phyloP scores from a whole-genome alignment of 1,140 invertebrate species.

The Euura lappo region DNA sequence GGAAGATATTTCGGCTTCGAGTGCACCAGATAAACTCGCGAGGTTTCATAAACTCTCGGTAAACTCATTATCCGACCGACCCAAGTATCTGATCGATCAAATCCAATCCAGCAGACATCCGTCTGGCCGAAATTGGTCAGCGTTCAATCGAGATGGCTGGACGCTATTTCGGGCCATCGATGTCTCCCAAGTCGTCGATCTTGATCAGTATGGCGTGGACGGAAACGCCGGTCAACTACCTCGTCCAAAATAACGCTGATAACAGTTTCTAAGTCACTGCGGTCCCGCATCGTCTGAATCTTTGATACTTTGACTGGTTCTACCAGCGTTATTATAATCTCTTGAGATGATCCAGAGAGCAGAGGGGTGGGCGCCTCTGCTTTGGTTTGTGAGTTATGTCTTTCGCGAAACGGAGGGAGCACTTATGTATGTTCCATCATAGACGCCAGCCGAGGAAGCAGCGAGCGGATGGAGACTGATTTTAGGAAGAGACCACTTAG shows the following conservation, averaged over 20 bases:
- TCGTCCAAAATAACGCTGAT: background rate
- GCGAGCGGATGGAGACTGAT: background rate
- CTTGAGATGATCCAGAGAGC: too few relatives aligned
- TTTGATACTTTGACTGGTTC: too few relatives aligned
- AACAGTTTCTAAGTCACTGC: background rate
- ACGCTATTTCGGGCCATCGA: background rate
- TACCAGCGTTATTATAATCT: too few relatives aligned
- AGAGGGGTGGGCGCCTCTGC: background rate
- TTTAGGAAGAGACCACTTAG: slow-evolving; percentile 13
- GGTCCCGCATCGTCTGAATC: too few relatives aligned
- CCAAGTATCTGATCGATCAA: background rate
- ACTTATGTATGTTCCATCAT: slow-evolving; percentile 3
- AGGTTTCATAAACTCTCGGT: background rate
- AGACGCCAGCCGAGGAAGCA: background rate
- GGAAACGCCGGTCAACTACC: background rate
- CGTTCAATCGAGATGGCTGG: background rate
- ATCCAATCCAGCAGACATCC: background rate
- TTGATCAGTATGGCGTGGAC: background rate
- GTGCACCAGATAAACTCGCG: too few relatives aligned
- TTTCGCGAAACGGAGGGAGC: background rate
- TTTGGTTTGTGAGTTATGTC: background rate
- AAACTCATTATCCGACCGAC: background rate
- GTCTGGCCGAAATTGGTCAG: background rate
- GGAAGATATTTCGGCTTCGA: background rate
- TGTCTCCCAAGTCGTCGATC: background rate